These are phyloP conservation scores for Clarias fuscus DNA, from an alignment of 2,797 vertebrate species.

Conservation along the genomic window DNA sequence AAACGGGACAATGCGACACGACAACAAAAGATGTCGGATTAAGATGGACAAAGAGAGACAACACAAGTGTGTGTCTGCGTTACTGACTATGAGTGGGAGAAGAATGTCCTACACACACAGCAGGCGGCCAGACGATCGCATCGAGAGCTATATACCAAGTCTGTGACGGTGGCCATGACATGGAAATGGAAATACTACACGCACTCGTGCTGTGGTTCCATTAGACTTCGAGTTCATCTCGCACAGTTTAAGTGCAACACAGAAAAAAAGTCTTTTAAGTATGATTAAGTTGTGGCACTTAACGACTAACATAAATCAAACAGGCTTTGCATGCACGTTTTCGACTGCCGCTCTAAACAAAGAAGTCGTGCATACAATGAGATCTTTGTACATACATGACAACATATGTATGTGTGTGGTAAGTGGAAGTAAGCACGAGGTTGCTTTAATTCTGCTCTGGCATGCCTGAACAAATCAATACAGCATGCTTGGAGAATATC, in stretches of 20 bases:
- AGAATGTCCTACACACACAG: background rate
- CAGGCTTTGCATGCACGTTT: background rate
- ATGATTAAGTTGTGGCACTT: background rate
- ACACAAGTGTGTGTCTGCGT: background rate
- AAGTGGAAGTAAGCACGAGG: background rate
- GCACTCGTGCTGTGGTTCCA: background rate
- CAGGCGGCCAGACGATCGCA: conserved; percentile 9
- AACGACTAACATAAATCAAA: background rate
- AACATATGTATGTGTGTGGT: background rate
- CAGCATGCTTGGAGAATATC: background rate
- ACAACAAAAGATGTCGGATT: background rate
- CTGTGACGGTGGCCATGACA: conserved; percentile 12
- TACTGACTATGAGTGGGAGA: background rate
- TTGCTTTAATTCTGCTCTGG: conserved; percentile 2
- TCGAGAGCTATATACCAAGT: conserved; percentile 9
- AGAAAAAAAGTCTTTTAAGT: background rate
- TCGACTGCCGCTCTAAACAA: background rate
- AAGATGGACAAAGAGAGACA: background rate
- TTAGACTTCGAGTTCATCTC: background rate
- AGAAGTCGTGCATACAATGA: background rate
- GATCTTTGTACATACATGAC: background rate
- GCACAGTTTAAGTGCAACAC: background rate
- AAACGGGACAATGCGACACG: background rate
- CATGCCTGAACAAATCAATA: conserved; percentile 7
- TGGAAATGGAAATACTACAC: conserved; percentile 20